These are phyloP conservation scores for Eulemur coronatus DNA, from an alignment of 2,797 vertebrate genomes.

Conservation along the genomic window DNA sequence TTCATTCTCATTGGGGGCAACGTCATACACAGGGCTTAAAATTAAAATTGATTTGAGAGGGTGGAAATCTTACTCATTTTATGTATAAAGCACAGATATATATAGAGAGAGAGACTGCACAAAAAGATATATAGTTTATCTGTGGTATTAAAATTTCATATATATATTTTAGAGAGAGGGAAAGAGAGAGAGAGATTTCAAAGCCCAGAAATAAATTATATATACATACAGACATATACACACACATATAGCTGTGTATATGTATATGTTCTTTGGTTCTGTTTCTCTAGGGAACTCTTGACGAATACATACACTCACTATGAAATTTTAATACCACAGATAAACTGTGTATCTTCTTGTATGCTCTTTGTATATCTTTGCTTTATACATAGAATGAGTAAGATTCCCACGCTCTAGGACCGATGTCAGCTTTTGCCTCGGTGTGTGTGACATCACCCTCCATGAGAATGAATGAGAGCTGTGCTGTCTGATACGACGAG, in stretches of 20 bases:
- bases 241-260: not conserved
- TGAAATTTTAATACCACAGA: not conserved
- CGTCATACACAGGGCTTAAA: not conserved
- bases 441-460: accelerated
- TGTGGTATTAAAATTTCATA: not conserved
- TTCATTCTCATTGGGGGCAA: not conserved
- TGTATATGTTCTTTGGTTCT: not conserved
- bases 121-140: not conserved
- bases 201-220: not conserved
- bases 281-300: not conserved
- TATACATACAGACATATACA: not conserved
- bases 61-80: not conserved
- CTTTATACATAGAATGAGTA: not conserved
- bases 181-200: not conserved
- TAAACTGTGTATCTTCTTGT: not conserved
- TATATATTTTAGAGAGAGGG: not conserved
- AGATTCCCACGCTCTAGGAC: not conserved
- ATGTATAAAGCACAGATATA: not conserved
- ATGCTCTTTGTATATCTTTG: not conserved
- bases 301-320: not conserved
- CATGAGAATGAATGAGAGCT: not conserved
- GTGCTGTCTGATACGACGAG: not conserved
- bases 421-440: not conserved
- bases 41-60: not conserved
- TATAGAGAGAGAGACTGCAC: not conserved